Base-by-base conservation (phyloP, 2,113 vertebrate species). In the Zosterops pallidus region DNA sequence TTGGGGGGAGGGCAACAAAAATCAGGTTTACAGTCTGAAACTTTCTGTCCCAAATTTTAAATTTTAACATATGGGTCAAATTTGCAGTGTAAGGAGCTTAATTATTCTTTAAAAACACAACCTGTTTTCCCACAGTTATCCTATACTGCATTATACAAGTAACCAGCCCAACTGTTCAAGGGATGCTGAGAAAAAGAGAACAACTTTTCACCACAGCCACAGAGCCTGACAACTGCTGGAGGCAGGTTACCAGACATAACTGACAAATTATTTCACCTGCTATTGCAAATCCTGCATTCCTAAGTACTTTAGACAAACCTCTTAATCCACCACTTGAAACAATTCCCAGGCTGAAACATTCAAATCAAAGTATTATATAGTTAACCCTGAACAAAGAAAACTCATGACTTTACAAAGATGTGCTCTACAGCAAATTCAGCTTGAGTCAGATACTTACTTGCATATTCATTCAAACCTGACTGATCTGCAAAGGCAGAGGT, bases 311-410 rank as follows among this genome's bases (percentile, higher is more conserved):
- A 86, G 57, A 94, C 82, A 96, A 94, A 89, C 67, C 49, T 83
- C 91, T 90, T 95, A 93, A 92, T 96, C 68, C 65, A 37, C 64
- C 62, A 78, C 68, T 94, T 95, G 91, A 96, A 92, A 94, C 65
- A 85, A 92, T 95, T 89, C 86, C 91, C 93, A 97, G 59, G 28
- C 82, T 91, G 68, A 47, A 95, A 72, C 68, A 50, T n/a, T 83
- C 60, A 89, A 47, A 46, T 68, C 28, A 28, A 69, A 85, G 71
- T 15, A 86, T 72, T 37, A 71, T 26, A 62, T 87, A 95, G 33
- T 86, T 90, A 95, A 95, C 63, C 57, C 74, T 93, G 56, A 64
- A 35, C 50, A 81, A 71, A 90, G 55, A 89, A 79, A 94, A 80
- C 28, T 47, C 75, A 16, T 5, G 44, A 68, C 41, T 83, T 83